Evolutionary conservation across 2,797 vertebrate species (phyloP), one percentile per base, ranked within the genome.

Genomic region (Euthynnus affinis): DNA sequence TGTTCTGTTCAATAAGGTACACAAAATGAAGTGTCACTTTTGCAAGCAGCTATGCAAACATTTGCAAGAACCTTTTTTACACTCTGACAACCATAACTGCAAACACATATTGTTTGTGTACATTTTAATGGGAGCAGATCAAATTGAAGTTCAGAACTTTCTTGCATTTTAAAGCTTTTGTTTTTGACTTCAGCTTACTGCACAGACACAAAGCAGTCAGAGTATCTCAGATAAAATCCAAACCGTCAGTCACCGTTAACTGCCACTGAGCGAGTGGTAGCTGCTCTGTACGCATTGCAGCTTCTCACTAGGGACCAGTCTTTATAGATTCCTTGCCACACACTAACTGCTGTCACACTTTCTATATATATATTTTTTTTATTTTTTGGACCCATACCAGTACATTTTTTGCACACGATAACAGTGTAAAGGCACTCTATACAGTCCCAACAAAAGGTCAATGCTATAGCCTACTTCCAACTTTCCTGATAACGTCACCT

Each of bases 281-380:
- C 27, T n/a, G 14, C 46, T 2, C 9, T 40, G 27, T 22, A 51
- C 44, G 37, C 34, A 51, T 0, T 18, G 25, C 42, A 61, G n/a
- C 64, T 57, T 70, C 53, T 77, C 77, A 61, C 52, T 55, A 20
- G 61, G 75, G 64, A 67, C 37, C 23, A 34, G 29, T 49, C 65
- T 59, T 46, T 58, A 48, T 52, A 56, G 40, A 76, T 63, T 51
- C 40, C 57, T 52, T 52, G 37, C 49, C 61, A 68, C 37, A 34
- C 37, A 58, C 61, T 9, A 68, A 69, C 37, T 32, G 58, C 65
- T 68, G 55, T 53, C 64, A 40, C 52, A 40, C 6, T 44, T 51
- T 34, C 17, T 52, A 9, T 37, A 37, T 37, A 9, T 37, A 8
- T 8, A 8, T 34, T 71, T 17, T 61, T 27, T 48, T 66, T 46